Evolutionary conservation across 2,888 invertebrate genomes (phyloP).

Genomic region (Cosmorhoe ocellata): DNA sequence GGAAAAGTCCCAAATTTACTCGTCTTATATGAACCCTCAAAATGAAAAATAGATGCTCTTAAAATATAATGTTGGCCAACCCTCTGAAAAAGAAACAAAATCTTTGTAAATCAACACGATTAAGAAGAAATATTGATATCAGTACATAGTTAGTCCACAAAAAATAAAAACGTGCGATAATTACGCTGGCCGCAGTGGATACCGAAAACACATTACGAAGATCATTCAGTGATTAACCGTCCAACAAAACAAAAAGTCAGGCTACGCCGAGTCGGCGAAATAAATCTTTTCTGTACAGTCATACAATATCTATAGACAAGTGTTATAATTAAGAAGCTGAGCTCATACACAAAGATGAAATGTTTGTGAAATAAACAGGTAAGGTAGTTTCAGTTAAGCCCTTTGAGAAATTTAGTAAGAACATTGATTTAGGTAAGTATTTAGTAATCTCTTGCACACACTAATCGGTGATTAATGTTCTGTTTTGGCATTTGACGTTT

Average conservation of each 20-base stretch:
- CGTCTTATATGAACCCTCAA: too few species aligned
- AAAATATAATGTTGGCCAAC: too few species aligned
- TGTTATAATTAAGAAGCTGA: conserved; percentile 73
- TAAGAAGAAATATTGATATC: too few species aligned
- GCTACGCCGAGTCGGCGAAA: conserved; percentile 67
- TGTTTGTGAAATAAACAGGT: conserved; percentile 21
- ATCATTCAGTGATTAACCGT: conserved; percentile 76
- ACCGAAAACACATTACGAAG: conserved; percentile 68
- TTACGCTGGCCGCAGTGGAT: conserved; percentile 46
- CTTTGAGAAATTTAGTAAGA: too few species aligned
- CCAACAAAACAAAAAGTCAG: conserved; percentile 71
- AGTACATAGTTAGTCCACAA: not conserved
- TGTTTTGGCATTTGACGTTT: not conserved
- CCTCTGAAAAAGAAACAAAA: too few species aligned
- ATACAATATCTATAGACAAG: conserved; percentile 73
- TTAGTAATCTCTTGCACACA: too few species aligned
- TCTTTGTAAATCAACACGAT: too few species aligned
- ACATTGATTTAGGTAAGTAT: too few species aligned
- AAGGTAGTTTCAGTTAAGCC: not conserved
- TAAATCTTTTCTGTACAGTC: conserved; percentile 73
- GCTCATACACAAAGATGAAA: conserved; percentile 47
- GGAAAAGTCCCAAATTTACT: too few species aligned
- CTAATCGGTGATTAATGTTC: not conserved
- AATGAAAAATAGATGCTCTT: too few species aligned
- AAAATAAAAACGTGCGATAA: conserved; percentile 42